Evolutionary conservation across 2,797 vertebrate species (phyloP).

Genomic region (Halcyon chelicuti): DNA sequence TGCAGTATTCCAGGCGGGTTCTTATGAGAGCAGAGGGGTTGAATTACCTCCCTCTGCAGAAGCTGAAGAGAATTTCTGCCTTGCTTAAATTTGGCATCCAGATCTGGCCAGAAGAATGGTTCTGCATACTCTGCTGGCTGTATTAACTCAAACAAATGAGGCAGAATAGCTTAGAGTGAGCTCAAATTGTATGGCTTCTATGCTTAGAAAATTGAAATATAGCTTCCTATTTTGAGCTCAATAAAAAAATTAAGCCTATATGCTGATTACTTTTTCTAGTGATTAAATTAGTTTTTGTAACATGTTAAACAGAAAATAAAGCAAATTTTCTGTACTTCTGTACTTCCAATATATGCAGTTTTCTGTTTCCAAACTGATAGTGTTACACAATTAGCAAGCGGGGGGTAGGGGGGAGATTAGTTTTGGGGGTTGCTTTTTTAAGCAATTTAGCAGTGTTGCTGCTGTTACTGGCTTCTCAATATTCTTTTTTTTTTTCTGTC

Average conservation of each 20-base stretch:
- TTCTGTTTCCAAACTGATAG: not conserved
- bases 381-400: not conserved
- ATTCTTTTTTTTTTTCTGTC: not conserved
- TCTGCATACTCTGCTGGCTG: not conserved
- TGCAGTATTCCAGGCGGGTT: not conserved
- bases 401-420: rapidly evolving
- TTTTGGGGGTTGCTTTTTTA: not conserved
- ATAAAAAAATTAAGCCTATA: not conserved
- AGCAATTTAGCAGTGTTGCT: not conserved
- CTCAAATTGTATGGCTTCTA: not conserved
- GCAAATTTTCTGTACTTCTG: not conserved
- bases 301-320: not conserved
- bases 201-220: not conserved
- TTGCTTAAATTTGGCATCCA: not conserved
- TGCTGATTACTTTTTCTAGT: not conserved
- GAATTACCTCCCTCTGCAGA: not conserved
- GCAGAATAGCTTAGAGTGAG: not conserved
- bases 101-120: not conserved
- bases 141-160: not conserved
- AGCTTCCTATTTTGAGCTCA: not conserved
- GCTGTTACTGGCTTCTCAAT: not conserved
- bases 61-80: not conserved
- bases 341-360: not conserved
- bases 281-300: not conserved
- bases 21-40: not conserved